Evolutionary conservation across 2,888 invertebrate species (phyloP).

Genomic region (Patella ulyssiponensis): DNA sequence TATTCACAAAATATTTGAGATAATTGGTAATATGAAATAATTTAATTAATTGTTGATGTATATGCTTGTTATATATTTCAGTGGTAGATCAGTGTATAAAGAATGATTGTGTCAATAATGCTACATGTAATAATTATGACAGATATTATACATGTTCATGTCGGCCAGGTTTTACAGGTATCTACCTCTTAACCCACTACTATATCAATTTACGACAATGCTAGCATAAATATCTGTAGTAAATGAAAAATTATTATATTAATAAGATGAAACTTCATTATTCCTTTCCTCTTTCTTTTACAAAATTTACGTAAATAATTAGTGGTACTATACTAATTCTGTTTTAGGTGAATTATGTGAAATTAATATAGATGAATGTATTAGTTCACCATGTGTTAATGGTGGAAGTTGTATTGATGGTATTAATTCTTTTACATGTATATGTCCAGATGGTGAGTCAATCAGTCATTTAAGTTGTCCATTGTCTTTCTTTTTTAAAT

Average conservation of each 20-base stretch:
- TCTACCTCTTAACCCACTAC: no score
- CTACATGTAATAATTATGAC: slow-evolving; percentile 36
- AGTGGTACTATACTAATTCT: background rate
- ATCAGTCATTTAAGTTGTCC: no score
- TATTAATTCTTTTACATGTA: slow-evolving; percentile 38
- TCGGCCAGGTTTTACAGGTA: slow-evolving; percentile 49
- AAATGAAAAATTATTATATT: background rate
- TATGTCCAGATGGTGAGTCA: slow-evolving; percentile 43
- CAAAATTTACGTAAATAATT: background rate
- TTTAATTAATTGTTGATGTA: no score
- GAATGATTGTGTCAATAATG: slow-evolving; percentile 42
- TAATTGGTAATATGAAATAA: no score
- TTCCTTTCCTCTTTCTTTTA: background rate
- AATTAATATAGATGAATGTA: slow-evolving; percentile 41
- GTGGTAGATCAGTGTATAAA: slow-evolving; percentile 41
- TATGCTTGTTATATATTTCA: slow-evolving; percentile 26
- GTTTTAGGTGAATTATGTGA: slow-evolving; percentile 46
- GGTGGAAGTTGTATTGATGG: slow-evolving; percentile 41
- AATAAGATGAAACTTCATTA: background rate
- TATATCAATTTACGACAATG: no score
- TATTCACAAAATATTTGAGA: no score
- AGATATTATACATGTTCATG: slow-evolving; percentile 47
- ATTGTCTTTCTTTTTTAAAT: no score
- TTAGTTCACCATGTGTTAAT: slow-evolving; percentile 43
- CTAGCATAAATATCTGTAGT: no score